Conservation (phyloP, 2,797 vertebrate species). For the Pachyuromys duprasi region DNA sequence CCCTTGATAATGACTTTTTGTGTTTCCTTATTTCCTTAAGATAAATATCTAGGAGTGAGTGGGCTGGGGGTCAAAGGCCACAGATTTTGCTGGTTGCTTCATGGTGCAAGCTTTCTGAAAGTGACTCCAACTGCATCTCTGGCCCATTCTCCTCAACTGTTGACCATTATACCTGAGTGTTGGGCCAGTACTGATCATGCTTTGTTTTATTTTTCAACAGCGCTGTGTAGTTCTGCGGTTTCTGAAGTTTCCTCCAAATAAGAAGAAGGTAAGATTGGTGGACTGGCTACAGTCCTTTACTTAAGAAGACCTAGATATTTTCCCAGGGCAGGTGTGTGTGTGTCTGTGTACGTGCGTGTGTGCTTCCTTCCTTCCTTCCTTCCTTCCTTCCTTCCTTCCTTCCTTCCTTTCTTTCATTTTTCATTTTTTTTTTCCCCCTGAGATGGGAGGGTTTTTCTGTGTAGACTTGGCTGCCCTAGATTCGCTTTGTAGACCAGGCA, state of each 20-base stretch:
- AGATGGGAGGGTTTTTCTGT: too few relatives aligned
- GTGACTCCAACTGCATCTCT: not conserved
- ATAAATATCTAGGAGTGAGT: not conserved
- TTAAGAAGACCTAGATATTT: slow-evolving; percentile 11
- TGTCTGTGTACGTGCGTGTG: not conserved
- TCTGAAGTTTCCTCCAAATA: slow-evolving; percentile 93
- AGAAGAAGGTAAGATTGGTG: slow-evolving; percentile 87
- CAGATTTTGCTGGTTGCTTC: not conserved
- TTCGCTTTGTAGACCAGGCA: too few relatives aligned
- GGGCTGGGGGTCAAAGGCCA: not conserved
- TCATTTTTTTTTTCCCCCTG: too few relatives aligned
- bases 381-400: too few relatives aligned
- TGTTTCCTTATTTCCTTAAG: slow-evolving; percentile 23
- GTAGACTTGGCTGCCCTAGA: too few relatives aligned
- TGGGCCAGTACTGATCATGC: slow-evolving; percentile 12
- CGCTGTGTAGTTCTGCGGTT: slow-evolving; percentile 96
- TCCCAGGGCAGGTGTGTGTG: not conserved
- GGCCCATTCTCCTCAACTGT: not conserved
- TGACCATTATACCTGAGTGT: not conserved
- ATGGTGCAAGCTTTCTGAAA: not conserved
- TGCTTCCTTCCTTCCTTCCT: not conserved
- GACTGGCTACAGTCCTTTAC: not conserved
- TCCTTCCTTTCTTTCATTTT: too few relatives aligned
- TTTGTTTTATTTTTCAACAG: slow-evolving; percentile 84
- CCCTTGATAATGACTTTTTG: not conserved